Percentiles rank a stretch among this genome's conserved stretches.
phyloP scores from a whole-genome alignment of 2,888 invertebrate genomes.

The Acleris holmiana region DNA sequence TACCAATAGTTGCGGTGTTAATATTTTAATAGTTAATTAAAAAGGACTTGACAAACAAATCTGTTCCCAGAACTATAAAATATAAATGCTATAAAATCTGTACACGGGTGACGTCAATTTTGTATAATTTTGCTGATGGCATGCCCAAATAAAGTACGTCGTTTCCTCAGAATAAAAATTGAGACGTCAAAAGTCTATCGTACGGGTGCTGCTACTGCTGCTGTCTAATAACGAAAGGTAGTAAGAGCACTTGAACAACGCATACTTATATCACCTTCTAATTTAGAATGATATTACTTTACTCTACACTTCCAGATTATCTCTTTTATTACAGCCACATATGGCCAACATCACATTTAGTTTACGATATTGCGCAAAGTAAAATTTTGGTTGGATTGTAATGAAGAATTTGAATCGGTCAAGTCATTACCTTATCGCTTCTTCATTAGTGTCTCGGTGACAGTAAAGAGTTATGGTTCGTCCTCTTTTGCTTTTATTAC shows the following conservation, averaged over 20 bases:
- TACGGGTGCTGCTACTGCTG: background rate
- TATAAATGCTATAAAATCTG: background rate
- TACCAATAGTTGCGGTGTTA: too few relatives aligned
- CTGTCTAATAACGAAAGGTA: background rate
- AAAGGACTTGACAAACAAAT: too few relatives aligned
- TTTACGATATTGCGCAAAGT: slow-evolving; percentile 1
- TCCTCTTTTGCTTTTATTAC: background rate
- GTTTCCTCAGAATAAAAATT: background rate
- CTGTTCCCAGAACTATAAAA: too few relatives aligned
- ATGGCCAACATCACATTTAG: background rate
- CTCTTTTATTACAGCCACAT: slow-evolving; percentile 10
- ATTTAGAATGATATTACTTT: too few relatives aligned
- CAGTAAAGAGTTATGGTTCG: background rate
- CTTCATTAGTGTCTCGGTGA: slow-evolving; percentile 3
- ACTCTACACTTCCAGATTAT: too few relatives aligned
- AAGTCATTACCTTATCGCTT: slow-evolving; percentile 22
- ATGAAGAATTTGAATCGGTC: slow-evolving; percentile 8
- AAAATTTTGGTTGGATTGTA: slow-evolving; percentile 4
- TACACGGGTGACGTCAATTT: background rate
- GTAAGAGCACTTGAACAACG: too few relatives aligned
- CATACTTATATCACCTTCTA: too few relatives aligned
- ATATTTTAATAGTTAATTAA: too few relatives aligned
- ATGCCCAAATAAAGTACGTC: background rate
- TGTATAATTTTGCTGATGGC: background rate
- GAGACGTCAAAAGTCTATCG: slow-evolving; percentile 12